Base-by-base conservation (phyloP, 2,113 vertebrate genomes). In the Myiopsitta monachus region DNA sequence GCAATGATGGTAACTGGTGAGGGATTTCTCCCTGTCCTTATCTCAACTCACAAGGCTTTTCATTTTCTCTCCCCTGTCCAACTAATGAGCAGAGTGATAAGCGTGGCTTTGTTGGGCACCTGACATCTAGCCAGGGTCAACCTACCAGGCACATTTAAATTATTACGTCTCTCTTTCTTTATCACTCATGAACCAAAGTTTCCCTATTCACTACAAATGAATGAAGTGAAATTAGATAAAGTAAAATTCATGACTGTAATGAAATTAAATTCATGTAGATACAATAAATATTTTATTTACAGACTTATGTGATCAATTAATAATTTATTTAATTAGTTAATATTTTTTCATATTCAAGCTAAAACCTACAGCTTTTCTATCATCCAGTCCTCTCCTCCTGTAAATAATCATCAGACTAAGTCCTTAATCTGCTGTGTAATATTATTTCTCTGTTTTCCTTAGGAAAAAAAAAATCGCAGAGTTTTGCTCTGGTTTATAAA, bases 1-100 rank as follows among this genome's bases (percentile, higher is more conserved):
- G 5, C 28, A 3, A 4, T 30, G 30, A 6, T 3, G 11, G 27
- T 4, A 81, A 4, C 2, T 4, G 5, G 6, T 54, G 47, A 31
- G 12, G 21, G 30, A 22, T 33, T 8, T 80, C 18, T 72, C 6
- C 17, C 31, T 54, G n/a, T 11, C 13, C 9, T 70, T 17, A 5
- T 12, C 14, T 54, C 1, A 0, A 66, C 8, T 16, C 23, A 43
- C 0, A 0, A 68, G 14, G 3, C 1, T 1, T 9, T 51, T 2
- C 22, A 2, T 59, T 57, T 83, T 80, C 11, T 63, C 4, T 81
- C 4, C 23, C 3, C 6, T 73, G 14, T 5, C 30, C 21, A 52
- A 4, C 8, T 64, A 39, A 77, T 12, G 11, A 76, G 16, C 7
- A 14, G 4, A 66, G 8, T 14, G 10, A 54, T 1, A 19, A 22